phyloP scores from a whole-genome alignment of 2,888 invertebrate genomes.

The Pachydiplax longipennis region DNA sequence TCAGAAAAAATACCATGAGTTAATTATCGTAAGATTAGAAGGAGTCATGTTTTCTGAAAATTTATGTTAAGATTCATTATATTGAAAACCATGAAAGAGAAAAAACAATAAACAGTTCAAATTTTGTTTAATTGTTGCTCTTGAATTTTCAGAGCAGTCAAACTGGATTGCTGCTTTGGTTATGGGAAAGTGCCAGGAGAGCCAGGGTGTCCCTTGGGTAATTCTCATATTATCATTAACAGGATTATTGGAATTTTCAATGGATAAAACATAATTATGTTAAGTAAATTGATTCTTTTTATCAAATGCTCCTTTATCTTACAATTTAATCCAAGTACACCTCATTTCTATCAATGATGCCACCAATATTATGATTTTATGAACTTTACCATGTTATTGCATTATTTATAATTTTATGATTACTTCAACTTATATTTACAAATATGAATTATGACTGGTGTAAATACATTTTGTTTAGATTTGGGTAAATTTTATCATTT shows the following conservation, averaged over 20 bases:
- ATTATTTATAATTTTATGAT: too few relatives aligned
- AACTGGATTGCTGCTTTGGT: conserved; percentile 37
- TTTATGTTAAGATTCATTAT: not conserved
- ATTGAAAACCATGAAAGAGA: not conserved
- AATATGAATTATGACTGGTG: too few relatives aligned
- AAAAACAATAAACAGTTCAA: not conserved
- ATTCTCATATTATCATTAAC: not conserved
- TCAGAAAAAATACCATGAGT: too few relatives aligned
- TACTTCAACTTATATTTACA: too few relatives aligned
- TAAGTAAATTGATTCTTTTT: not conserved
- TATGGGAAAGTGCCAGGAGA: conserved; percentile 41
- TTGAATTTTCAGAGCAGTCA: conserved; percentile 15
- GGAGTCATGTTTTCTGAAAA: not conserved
- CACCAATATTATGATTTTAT: too few relatives aligned
- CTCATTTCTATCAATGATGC: too few relatives aligned
- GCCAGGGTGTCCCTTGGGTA: conserved; percentile 41
- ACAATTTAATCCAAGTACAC: too few relatives aligned
- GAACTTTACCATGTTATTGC: too few relatives aligned
- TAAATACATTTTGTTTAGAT: too few relatives aligned
- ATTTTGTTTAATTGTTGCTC: not conserved
- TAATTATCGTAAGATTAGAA: not conserved
- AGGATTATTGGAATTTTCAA: not conserved
- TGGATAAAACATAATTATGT: not conserved
- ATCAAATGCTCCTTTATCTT: too few relatives aligned
- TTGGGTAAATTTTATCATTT: too few relatives aligned